Evolutionary conservation across 1,140 invertebrate species (phyloP).

Genomic region (Galleria mellonella): DNA sequence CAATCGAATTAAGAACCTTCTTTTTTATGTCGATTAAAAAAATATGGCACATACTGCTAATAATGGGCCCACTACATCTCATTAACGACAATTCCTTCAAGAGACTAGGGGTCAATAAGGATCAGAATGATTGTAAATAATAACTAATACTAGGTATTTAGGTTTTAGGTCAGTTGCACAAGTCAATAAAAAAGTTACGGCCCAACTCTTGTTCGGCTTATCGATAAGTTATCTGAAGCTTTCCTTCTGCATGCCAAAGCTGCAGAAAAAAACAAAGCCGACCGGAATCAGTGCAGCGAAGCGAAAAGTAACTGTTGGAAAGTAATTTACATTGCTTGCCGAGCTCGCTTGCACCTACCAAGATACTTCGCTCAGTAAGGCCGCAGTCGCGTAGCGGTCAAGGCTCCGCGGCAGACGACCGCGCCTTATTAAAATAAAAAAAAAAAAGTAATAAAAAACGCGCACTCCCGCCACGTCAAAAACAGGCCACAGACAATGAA

Average conservation of each 20-base stretch:
- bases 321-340: conserved; percentile 32
- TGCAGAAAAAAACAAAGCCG: conserved; percentile 23
- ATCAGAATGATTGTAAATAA: background rate
- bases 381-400: conserved; percentile 62
- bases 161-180: too few species aligned
- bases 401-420: conserved; percentile 47
- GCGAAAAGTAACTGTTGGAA: conserved; percentile 64
- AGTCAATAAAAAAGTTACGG: too few species aligned
- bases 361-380: conserved; percentile 31
- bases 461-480: conserved; percentile 55
- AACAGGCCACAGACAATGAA: conserved; percentile 9
- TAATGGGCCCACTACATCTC: background rate
- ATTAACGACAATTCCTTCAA: background rate
- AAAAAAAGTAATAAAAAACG: conserved; percentile 28
- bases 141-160: too few species aligned
- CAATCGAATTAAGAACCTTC: too few species aligned
- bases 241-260: conserved; percentile 36
- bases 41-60: background rate
- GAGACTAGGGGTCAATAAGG: background rate
- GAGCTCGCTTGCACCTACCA: conserved; percentile 33
- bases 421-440: conserved; percentile 31
- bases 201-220: background rate
- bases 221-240: conserved; percentile 27
- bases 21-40: too few species aligned
- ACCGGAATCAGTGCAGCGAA: conserved; percentile 59